These are phyloP conservation scores for Thunnus thynnus DNA, from an alignment of 2,113 vertebrate genomes.

Conservation along the genomic window DNA sequence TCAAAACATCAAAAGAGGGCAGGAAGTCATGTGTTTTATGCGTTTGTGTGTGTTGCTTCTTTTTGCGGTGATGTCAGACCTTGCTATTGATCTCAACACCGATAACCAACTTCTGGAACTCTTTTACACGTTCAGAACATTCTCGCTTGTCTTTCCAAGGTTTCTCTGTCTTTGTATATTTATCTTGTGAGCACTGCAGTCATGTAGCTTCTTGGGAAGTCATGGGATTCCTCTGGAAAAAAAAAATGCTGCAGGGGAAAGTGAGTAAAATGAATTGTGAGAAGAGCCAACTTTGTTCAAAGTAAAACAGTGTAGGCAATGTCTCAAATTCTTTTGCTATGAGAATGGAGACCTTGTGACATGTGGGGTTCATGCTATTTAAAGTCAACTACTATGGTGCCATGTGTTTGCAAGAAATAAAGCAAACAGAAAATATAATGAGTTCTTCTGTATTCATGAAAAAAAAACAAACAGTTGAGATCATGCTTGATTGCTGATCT, in stretches of 20 bases:
- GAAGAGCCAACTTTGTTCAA: neutral
- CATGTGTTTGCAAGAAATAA: neutral
- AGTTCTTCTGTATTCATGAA: neutral
- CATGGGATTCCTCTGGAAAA: constrained; percentile 44
- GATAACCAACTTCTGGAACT: constrained; percentile 12
- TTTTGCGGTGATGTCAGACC: neutral
- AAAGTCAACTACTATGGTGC: neutral
- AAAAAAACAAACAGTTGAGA: neutral
- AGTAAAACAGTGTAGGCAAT: constrained; percentile 12
- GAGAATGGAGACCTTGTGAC: constrained; percentile 39
- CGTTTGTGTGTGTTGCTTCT: neutral
- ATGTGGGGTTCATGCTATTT: constrained; percentile 15
- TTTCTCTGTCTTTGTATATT: constrained; percentile 9
- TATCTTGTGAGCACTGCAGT: constrained; percentile 21
- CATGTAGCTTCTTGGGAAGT: constrained; percentile 30
- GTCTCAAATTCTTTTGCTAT: constrained; percentile 20
- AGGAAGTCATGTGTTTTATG: constrained; percentile 1
- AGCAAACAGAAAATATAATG: neutral
- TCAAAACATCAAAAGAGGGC: constrained; percentile 36
- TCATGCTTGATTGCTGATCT: constrained; percentile 2
- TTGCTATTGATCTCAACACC: constrained; percentile 23
- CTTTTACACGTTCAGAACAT: neutral
- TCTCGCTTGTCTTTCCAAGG: constrained; percentile 29
- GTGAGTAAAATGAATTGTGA: neutral
- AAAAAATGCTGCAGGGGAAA: constrained; percentile 27